These are phyloP conservation scores for Diachrysia chrysitis DNA, from an alignment of 2,888 invertebrate genomes.

Conservation along the genomic window DNA sequence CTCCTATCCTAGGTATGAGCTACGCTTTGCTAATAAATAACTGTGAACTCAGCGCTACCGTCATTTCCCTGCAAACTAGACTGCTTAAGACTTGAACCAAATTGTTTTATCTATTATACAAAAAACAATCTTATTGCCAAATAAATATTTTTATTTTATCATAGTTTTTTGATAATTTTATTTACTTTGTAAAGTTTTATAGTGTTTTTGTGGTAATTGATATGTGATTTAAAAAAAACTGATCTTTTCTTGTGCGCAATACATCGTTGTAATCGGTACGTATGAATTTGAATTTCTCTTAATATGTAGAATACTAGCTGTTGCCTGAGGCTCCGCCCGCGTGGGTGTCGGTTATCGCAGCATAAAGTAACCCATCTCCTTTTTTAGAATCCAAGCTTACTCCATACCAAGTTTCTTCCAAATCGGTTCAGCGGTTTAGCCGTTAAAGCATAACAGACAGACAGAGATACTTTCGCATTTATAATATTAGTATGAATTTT, in stretches of 20 bases:
- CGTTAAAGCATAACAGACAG: too few species aligned
- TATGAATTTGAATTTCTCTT: not conserved
- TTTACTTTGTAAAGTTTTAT: not conserved
- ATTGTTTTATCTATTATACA: conserved; percentile 13
- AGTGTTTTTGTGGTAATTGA: conserved; percentile 28
- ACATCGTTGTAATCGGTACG: conserved; percentile 19
- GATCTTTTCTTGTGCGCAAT: conserved; percentile 9
- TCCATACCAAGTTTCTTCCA: too few species aligned
- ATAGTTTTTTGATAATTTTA: not conserved
- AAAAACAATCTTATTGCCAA: not conserved
- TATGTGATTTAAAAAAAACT: conserved; percentile 34
- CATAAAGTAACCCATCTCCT: too few species aligned
- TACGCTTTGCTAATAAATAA: conserved; percentile 69
- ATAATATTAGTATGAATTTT: too few species aligned
- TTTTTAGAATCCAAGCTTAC: too few species aligned
- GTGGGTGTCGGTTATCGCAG: too few species aligned
- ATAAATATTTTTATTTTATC: not conserved
- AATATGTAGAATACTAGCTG: too few species aligned
- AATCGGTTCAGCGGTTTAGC: too few species aligned
- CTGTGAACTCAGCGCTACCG: conserved; percentile 51
- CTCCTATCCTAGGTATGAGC: conserved; percentile 59
- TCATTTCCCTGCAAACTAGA: conserved; percentile 60
- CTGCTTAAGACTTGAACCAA: conserved; percentile 31
- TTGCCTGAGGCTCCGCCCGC: too few species aligned
- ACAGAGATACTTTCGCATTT: too few species aligned